A percentile compares a stretch with the other conserved stretches of the same genome.
These are phyloP conservation scores for Cherax quadricarinatus DNA, from an alignment of 1,140 invertebrate species.

Conservation along the genomic window DNA sequence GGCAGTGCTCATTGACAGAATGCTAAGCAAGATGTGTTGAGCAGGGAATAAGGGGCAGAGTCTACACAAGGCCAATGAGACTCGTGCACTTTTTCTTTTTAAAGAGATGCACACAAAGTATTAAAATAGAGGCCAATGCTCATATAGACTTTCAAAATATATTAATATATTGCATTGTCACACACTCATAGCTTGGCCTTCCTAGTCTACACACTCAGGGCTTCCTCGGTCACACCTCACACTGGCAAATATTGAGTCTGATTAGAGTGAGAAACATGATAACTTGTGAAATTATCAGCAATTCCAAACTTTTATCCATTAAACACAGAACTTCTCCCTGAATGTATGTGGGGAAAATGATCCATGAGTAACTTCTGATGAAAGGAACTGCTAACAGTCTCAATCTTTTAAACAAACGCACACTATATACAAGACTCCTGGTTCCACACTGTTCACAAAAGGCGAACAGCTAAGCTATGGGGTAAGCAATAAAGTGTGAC, in stretches of 20 bases:
- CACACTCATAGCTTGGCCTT: slow-evolving; percentile 70
- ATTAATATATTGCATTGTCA: slow-evolving; percentile 68
- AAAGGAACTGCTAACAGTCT: slow-evolving; percentile 11
- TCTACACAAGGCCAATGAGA: slow-evolving; percentile 68
- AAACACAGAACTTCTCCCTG: neutral
- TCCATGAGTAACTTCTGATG: neutral
- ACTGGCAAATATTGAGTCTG: slow-evolving; percentile 70
- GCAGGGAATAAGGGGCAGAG: slow-evolving; percentile 65
- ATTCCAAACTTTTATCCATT: slow-evolving; percentile 19
- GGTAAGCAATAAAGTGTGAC: slow-evolving; percentile 68
- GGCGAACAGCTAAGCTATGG: slow-evolving; percentile 65
- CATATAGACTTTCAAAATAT: slow-evolving; percentile 68
- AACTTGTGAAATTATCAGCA: slow-evolving; percentile 38
- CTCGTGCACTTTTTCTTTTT: slow-evolving; percentile 64
- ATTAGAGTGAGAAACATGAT: slow-evolving; percentile 67
- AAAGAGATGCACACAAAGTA: slow-evolving; percentile 61
- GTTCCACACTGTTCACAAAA: slow-evolving; percentile 71
- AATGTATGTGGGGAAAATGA: slow-evolving; percentile 4
- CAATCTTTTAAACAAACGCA: slow-evolving; percentile 54
- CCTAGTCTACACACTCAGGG: slow-evolving; percentile 70
- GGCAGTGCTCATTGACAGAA: slow-evolving; percentile 66
- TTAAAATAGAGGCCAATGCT: slow-evolving; percentile 69
- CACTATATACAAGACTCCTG: slow-evolving; percentile 71
- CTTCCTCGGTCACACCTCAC: slow-evolving; percentile 71
- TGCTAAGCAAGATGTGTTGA: slow-evolving; percentile 64